Conservation (phyloP, 2,888 invertebrate species). For the Pomacea canaliculata region DNA sequence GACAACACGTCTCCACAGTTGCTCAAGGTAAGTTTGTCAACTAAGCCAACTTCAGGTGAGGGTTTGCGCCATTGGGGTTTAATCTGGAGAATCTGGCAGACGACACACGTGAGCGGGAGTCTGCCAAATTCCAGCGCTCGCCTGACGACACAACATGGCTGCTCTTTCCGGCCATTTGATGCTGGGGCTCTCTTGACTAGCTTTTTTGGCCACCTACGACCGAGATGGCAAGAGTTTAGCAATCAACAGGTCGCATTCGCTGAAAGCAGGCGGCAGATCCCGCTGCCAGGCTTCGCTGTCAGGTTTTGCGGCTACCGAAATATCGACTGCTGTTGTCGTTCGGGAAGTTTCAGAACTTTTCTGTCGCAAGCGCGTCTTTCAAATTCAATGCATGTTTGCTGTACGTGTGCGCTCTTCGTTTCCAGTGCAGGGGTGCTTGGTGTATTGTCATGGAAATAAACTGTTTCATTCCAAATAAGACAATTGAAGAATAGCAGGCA, state of each 20-base stretch:
- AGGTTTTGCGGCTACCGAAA: not conserved
- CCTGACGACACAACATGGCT: slow-evolving; percentile 6
- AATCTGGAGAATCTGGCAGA: slow-evolving; percentile 8
- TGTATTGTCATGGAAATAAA: too few species aligned
- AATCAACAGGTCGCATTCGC: not conserved
- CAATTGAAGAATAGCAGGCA: too few species aligned
- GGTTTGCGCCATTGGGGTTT: not conserved
- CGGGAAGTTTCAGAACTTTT: too few species aligned
- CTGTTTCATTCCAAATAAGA: too few species aligned
- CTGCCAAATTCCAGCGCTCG: slow-evolving; percentile 16
- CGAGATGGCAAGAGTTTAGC: not conserved
- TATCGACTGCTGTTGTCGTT: not conserved
- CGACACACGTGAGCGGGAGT: slow-evolving; percentile 9
- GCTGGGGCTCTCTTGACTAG: not conserved
- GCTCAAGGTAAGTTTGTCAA: slow-evolving; percentile 9
- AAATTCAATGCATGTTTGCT: too few species aligned
- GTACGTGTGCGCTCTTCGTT: too few species aligned
- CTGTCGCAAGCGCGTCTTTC: too few species aligned
- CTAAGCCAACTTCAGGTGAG: not conserved
- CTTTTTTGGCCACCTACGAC: not conserved
- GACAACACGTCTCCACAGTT: not conserved
- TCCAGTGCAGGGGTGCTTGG: too few species aligned
- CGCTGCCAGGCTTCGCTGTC: not conserved
- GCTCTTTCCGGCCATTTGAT: slow-evolving; percentile 1
- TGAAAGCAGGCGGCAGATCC: not conserved